A percentile compares a stretch with the other conserved stretches of the same genome.
These are phyloP conservation scores for Pseudopipra pipra DNA, from an alignment of 2,113 vertebrate species.

Conservation along the genomic window DNA sequence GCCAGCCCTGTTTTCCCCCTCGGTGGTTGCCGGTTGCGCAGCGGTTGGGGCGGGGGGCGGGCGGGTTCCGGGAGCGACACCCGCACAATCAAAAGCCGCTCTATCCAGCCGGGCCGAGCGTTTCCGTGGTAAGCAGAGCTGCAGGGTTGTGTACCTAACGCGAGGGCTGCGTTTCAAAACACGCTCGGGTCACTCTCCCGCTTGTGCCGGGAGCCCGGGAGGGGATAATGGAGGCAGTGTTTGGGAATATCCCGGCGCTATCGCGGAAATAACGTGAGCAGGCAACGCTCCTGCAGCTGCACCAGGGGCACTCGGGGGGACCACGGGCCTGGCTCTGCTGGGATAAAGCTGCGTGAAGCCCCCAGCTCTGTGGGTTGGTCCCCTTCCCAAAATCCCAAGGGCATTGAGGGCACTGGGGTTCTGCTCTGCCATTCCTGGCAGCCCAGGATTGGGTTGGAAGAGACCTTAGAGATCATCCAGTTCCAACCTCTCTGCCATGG, in stretches of 20 bases:
- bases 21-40: neutral
- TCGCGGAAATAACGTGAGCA: neutral
- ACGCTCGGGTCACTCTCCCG: neutral
- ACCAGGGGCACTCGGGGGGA: neutral
- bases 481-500: too few relatives aligned
- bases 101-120: neutral
- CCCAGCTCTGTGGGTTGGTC: accelerated
- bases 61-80: neutral
- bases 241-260: neutral
- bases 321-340: accelerated
- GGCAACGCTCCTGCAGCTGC: neutral
- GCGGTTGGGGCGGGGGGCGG: neutral
- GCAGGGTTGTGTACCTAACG: neutral
- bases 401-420: accelerated
- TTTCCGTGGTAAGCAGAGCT: neutral
- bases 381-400: neutral
- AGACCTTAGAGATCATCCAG: too few relatives aligned
- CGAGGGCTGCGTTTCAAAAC: constrained; percentile 24
- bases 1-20: neutral
- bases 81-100: constrained; percentile 46
- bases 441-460: neutral
- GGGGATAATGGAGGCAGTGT: constrained; percentile 51
- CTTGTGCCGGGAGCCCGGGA: neutral
- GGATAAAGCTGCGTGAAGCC: neutral
- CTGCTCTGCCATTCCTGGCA: neutral